A percentile compares a stretch with the other conserved stretches of the same genome.
phyloP scores from a whole-genome alignment of 2,113 vertebrate species.

The Eulemur rufifrons region DNA sequence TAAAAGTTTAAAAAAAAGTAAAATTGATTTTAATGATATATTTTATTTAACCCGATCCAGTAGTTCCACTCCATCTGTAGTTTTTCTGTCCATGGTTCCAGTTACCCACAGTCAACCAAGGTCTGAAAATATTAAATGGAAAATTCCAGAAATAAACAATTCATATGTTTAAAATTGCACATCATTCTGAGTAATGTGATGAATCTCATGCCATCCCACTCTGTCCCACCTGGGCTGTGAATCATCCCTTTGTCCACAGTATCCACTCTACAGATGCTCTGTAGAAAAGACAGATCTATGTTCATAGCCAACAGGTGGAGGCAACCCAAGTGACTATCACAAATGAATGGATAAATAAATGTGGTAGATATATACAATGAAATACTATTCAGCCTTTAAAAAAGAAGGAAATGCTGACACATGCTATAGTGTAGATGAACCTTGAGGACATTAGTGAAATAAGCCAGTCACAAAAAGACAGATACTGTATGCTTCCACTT shows the following conservation, averaged over 20 bases:
- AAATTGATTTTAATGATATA: neutral
- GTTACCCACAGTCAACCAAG: neutral
- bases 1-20: neutral
- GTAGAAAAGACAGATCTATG: neutral
- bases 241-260: neutral
- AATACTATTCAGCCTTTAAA: neutral
- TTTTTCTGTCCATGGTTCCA: neutral
- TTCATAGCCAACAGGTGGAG: neutral
- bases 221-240: neutral
- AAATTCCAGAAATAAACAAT: neutral
- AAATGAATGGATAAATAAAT: neutral
- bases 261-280: neutral
- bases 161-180: neutral
- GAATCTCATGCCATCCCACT: neutral
- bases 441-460: neutral
- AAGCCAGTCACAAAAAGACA: neutral
- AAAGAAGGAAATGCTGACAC: neutral
- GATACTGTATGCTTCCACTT: neutral
- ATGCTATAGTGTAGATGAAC: neutral
- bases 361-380: too few species aligned
- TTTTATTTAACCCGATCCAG: neutral
- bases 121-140: neutral
- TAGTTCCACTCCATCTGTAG: neutral
- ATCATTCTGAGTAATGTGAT: neutral
- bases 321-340: neutral